phyloP scores from a whole-genome alignment of 2,888 invertebrate genomes.

The Brachycybe producta region DNA sequence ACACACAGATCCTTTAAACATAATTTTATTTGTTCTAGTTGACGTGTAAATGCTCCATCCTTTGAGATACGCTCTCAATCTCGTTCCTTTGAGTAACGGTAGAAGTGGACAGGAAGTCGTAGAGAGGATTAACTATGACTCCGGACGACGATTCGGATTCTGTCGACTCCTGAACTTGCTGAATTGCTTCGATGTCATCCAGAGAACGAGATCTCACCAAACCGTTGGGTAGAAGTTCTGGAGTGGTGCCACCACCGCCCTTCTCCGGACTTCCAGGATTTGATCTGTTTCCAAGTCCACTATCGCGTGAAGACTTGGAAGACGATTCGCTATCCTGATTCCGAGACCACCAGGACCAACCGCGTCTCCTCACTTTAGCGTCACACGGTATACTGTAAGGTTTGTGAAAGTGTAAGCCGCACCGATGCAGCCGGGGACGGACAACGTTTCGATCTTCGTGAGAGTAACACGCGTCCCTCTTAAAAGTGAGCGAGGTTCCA shows the following conservation, averaged over 20 bases:
- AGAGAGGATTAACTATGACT: no score
- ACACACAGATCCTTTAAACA: no score
- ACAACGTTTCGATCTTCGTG: no score
- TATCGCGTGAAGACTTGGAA: neutral
- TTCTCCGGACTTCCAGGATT: conserved; percentile 16
- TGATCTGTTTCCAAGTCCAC: conserved; percentile 10
- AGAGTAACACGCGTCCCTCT: no score
- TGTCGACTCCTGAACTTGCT: neutral
- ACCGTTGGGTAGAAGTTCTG: neutral
- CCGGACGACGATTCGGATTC: neutral
- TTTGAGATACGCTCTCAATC: conserved; percentile 10
- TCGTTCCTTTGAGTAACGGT: conserved; percentile 1
- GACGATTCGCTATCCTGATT: conserved; percentile 1
- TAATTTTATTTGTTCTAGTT: no score
- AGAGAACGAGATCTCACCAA: conserved; percentile 9
- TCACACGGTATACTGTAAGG: conserved; percentile 14
- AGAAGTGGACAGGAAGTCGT: no score
- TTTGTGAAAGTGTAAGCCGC: conserved; percentile 10
- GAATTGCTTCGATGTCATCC: conserved; percentile 10
- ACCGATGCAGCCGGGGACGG: neutral
- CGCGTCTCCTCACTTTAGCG: neutral
- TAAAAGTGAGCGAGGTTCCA: neutral
- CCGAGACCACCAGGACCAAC: neutral
- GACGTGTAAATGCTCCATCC: conserved; percentile 11
- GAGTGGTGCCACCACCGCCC: neutral